Evolutionary conservation across 2,888 invertebrate species (phyloP).

Genomic region (Perizoma flavofasciatum): DNA sequence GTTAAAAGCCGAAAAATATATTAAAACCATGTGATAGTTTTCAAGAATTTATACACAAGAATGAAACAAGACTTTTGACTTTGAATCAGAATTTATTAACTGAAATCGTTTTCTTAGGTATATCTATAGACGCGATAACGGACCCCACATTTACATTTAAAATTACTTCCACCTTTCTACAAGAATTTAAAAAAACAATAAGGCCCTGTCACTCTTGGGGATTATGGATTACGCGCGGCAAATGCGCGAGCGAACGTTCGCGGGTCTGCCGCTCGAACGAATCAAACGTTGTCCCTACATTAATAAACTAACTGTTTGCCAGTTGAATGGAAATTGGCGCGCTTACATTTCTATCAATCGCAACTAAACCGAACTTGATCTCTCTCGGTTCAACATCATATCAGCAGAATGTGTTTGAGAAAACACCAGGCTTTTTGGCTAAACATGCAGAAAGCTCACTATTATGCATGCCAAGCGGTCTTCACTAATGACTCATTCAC

Average conservation of each 20-base stretch:
- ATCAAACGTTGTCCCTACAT: conserved; percentile 12
- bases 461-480: conserved; percentile 2
- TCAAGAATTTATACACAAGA: conserved; percentile 4
- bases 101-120: conserved; percentile 21
- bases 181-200: conserved; percentile 6
- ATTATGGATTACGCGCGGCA: too few species aligned
- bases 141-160: conserved; percentile 23
- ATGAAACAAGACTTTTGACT: conserved; percentile 25
- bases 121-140: conserved; percentile 23
- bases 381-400: not conserved
- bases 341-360: not conserved
- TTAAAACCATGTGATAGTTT: not conserved
- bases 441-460: conserved; percentile 12
- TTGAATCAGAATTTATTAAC: conserved; percentile 27
- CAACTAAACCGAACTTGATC: conserved; percentile 1
- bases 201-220: not conserved
- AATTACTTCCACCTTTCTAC: conserved; percentile 20
- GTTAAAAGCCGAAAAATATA: not conserved
- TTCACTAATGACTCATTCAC: conserved; percentile 2
- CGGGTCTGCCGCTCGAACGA: too few species aligned
- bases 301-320: conserved; percentile 1
- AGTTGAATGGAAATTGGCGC: too few species aligned
- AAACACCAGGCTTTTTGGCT: conserved; percentile 1
- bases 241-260: too few species aligned
- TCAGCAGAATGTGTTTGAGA: conserved; percentile 1